A percentile compares a stretch with the other conserved stretches of the same genome.
Conservation (phyloP, 2,888 invertebrate genomes). For the Euproctis similis region DNA sequence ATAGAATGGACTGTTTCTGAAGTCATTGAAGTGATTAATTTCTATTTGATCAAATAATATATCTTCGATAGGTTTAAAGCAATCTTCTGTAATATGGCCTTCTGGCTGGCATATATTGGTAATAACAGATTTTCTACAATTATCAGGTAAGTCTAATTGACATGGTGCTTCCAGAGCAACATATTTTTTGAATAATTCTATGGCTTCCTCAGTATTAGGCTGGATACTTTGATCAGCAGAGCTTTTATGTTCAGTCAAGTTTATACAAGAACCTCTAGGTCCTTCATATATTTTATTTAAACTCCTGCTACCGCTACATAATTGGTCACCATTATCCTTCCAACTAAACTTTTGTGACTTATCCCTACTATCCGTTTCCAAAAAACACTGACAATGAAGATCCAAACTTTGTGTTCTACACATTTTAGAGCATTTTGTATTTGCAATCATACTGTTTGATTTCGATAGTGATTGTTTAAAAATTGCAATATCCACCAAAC, state of each 20-base stretch:
- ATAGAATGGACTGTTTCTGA: slow-evolving; percentile 89
- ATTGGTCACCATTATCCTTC: slow-evolving; percentile 31
- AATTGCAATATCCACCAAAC: slow-evolving; percentile 85
- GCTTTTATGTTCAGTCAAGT: slow-evolving; percentile 38
- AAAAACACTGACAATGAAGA: slow-evolving; percentile 35
- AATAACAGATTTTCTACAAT: slow-evolving; percentile 75
- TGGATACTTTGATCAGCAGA: slow-evolving; percentile 22
- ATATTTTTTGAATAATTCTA: slow-evolving; percentile 85
- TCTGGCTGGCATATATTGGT: slow-evolving; percentile 81
- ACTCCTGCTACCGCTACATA: slow-evolving; percentile 28
- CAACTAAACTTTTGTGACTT: slow-evolving; percentile 37
- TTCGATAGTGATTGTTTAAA: slow-evolving; percentile 59
- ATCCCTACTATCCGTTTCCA: slow-evolving; percentile 23
- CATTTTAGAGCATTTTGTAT: slow-evolving; percentile 37
- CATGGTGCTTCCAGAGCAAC: slow-evolving; percentile 81
- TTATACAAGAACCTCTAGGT: slow-evolving; percentile 49
- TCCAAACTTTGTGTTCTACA: slow-evolving; percentile 56
- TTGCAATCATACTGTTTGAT: slow-evolving; percentile 23
- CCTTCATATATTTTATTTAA: slow-evolving; percentile 32
- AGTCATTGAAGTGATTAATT: slow-evolving; percentile 85
- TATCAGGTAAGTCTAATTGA: slow-evolving; percentile 76
- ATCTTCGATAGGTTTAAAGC: slow-evolving; percentile 84
- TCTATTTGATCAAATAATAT: slow-evolving; percentile 82
- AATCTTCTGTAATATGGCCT: slow-evolving; percentile 79
- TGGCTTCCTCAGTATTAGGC: slow-evolving; percentile 73